These are phyloP conservation scores for Odobenus rosmarus DNA, from an alignment of 2,113 vertebrate genomes.

Conservation along the genomic window DNA sequence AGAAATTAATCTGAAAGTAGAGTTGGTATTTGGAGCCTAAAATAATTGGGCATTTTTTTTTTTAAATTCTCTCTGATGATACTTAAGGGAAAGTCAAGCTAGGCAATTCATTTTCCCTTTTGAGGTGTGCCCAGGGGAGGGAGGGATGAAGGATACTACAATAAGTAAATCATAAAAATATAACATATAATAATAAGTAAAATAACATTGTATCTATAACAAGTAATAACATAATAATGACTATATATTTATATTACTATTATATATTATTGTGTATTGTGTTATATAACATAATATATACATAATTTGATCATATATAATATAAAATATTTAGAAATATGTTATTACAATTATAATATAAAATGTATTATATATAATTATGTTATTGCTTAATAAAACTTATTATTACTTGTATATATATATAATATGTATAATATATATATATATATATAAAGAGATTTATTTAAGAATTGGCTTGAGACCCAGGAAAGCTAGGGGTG, in stretches of 20 bases:
- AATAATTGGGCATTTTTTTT: not conserved
- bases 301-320: not conserved
- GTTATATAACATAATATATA: not conserved
- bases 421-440: not conserved
- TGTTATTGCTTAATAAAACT: not conserved
- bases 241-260: not conserved
- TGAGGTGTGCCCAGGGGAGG: not conserved
- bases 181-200: not conserved
- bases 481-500: not conserved
- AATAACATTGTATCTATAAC: not conserved
- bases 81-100: not conserved
- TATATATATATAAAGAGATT: not conserved
- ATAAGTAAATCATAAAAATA: not conserved
- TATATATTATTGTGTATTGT: not conserved
- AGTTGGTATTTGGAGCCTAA: not conserved
- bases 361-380: not conserved
- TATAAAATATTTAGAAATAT: not conserved
- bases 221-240: not conserved
- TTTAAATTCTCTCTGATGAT: not conserved
- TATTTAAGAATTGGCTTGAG: not conserved
- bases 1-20: not conserved
- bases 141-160: not conserved
- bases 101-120: not conserved
- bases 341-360: not conserved
- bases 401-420: not conserved